Evolutionary conservation across 2,888 invertebrate genomes (phyloP), one percentile per base, ranked within the genome.

Genomic region (Nezara viridula): DNA sequence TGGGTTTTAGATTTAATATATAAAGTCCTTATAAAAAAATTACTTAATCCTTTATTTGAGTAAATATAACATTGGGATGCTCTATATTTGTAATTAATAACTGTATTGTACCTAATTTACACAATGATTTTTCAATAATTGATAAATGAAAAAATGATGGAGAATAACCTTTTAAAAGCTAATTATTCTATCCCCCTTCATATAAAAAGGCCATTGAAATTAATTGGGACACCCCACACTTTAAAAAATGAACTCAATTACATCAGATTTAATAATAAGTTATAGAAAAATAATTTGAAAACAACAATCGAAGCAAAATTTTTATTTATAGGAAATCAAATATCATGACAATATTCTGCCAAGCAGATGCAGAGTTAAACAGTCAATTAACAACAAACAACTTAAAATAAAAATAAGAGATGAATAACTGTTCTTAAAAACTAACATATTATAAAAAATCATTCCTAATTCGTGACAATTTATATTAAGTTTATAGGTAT

Each of bases 321-420:
- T 1, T 55, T 55, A 7, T 44, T 44, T 44, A 10, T 5, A 44
- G 44, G 10, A 44, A 44, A 44, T 7, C 10, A 44, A 44, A 44
- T 44, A 44, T 44, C 10, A 12, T 14, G 27, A 77, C 0, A 77
- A 24, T 44, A 77, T 24, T 40, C 40, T 47, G 81, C n/a, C 44
- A 81, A 44, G 81, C 44, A 81, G n/a, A 44, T 81, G 40, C 77
- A 81, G n/a, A 81, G 44, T n/a, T 44, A 81, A n/a, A 44, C 24
- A 14, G 44, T 44, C 0, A 81, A 81, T 77, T 6, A 19, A 77
- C 12, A 77, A 73, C 21, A 40, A 44, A n/a, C n/a, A n/a, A n/a
- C n/a, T n/a, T 40, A 37, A 32, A 10, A 14, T 37, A 44, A 1
- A 81, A 44, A n/a, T n/a, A 44, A 40, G 44, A 14, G 14, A 14